Conservation (phyloP, 2,888 invertebrate genomes). For the Chaetoderma sp. region DNA sequence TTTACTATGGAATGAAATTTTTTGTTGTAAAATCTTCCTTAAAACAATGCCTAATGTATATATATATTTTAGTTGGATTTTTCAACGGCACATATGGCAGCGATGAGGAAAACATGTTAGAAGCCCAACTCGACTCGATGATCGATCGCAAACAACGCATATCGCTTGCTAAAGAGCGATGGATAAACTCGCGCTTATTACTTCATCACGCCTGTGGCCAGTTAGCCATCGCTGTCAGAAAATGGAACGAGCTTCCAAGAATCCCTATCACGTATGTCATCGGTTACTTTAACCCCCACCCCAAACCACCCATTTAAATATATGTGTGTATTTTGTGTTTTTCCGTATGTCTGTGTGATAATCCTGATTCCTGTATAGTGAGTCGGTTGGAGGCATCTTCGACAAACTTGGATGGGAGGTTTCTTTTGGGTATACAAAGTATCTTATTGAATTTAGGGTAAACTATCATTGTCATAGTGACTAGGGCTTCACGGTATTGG, state of each 20-base stretch:
- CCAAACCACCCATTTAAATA: neutral
- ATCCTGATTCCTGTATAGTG: too few relatives aligned
- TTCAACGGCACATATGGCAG: slow-evolving; percentile 73
- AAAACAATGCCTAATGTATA: too few relatives aligned
- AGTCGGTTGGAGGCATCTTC: too few relatives aligned
- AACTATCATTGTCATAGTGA: too few relatives aligned
- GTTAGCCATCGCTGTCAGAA: slow-evolving; percentile 69
- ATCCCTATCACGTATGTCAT: slow-evolving; percentile 63
- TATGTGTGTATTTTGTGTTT: too few relatives aligned
- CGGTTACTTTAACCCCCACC: neutral
- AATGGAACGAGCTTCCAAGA: slow-evolving; percentile 70
- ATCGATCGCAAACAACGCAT: slow-evolving; percentile 71
- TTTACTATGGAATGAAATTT: too few relatives aligned
- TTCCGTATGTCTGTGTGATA: too few relatives aligned
- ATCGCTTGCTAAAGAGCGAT: slow-evolving; percentile 72
- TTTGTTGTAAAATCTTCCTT: too few relatives aligned
- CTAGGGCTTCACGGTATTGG: too few relatives aligned
- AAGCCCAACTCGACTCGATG: slow-evolving; percentile 70
- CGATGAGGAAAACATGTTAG: slow-evolving; percentile 71
- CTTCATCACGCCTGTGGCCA: slow-evolving; percentile 72
- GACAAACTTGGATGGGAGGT: too few relatives aligned
- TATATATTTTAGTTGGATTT: slow-evolving; percentile 68
- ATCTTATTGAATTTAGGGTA: too few relatives aligned
- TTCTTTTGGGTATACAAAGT: too few relatives aligned
- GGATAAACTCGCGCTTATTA: slow-evolving; percentile 70